These are phyloP conservation scores for Atta cephalotes DNA, from an alignment of 1,140 invertebrate species.

Conservation along the genomic window DNA sequence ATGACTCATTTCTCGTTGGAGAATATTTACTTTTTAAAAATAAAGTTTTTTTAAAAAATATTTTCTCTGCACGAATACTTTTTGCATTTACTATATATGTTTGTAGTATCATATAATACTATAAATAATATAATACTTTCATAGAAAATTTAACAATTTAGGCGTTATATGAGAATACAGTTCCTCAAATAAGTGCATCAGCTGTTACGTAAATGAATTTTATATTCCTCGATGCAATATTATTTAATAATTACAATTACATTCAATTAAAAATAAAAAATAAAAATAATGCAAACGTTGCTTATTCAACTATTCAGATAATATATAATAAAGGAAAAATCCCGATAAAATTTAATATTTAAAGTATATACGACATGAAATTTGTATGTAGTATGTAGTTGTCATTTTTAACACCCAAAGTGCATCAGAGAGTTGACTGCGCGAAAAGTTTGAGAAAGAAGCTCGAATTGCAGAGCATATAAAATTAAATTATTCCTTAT, in stretches of 20 bases:
- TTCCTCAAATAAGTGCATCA: neutral
- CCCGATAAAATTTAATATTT: neutral
- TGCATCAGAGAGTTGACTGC: neutral
- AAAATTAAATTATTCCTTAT: slow-evolving; percentile 65
- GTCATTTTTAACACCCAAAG: slow-evolving; percentile 14
- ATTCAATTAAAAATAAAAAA: neutral
- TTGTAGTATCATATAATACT: neutral
- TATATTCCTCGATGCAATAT: neutral
- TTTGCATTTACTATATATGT: neutral
- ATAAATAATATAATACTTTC: neutral
- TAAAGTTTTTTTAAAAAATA: no score
- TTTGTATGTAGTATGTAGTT: neutral
- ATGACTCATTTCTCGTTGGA: no score
- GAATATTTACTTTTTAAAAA: no score
- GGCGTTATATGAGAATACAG: neutral
- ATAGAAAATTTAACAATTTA: neutral
- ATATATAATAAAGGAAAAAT: neutral
- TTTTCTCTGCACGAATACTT: no score
- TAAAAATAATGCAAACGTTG: neutral
- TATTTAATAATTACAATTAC: slow-evolving; percentile 3
- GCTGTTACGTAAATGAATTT: neutral
- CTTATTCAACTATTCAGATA: neutral
- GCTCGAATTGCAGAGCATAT: slow-evolving; percentile 29
- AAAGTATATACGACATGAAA: neutral
- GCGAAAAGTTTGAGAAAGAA: slow-evolving; percentile 1